Evolutionary conservation across 2,797 vertebrate species (phyloP).

Genomic region (Peromyscus nudipes): DNA sequence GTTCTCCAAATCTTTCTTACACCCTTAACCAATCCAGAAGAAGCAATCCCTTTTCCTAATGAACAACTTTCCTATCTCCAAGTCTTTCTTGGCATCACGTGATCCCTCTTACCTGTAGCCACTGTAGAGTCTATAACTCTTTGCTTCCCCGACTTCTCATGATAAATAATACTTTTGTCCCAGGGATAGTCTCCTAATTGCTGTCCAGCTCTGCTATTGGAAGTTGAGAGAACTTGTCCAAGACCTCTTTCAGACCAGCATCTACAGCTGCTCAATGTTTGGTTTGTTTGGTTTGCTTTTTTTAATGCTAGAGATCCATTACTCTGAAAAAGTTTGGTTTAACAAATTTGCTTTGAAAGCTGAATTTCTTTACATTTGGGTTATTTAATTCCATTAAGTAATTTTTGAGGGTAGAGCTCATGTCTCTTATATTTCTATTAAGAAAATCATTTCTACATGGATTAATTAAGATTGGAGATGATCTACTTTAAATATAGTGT

Average conservation of each 20-base stretch:
- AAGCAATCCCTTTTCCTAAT: not conserved
- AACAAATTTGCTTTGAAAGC: not conserved
- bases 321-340: not conserved
- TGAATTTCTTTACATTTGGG: not conserved
- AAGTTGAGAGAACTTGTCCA: not conserved
- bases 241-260: not conserved
- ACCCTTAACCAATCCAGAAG: not conserved
- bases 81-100: not conserved
- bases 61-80: too few species aligned
- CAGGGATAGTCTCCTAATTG: not conserved
- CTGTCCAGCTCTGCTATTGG: not conserved
- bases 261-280: not conserved
- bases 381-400: not conserved
- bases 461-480: not conserved
- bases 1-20: not conserved
- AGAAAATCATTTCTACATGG: not conserved
- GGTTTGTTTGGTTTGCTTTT: not conserved
- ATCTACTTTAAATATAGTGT: not conserved
- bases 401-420: not conserved
- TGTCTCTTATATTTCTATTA: not conserved
- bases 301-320: not conserved
- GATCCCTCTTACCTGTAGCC: not conserved
- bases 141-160: not conserved
- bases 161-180: not conserved
- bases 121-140: not conserved